These are phyloP conservation scores for Hemaris fuciformis DNA, from an alignment of 2,888 invertebrate genomes.

Conservation along the genomic window DNA sequence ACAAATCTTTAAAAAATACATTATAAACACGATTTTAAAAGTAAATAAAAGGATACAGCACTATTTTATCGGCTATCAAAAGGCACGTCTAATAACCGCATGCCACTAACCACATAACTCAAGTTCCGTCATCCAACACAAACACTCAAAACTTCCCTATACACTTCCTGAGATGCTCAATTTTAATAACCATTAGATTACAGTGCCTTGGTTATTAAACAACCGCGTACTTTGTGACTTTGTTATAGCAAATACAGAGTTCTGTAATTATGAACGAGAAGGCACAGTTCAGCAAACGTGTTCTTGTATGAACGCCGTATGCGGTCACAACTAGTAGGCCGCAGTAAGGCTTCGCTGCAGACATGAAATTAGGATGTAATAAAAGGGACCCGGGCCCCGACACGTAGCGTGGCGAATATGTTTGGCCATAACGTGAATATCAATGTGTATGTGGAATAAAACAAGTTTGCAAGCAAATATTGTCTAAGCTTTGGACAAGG, in stretches of 20 bases:
- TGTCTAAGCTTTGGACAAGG: no score
- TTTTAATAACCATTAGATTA: slow-evolving; percentile 3
- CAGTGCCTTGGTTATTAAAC: slow-evolving; percentile 8
- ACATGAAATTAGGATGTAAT: slow-evolving; percentile 8
- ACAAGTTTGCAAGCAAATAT: no score
- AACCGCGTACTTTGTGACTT: slow-evolving; percentile 28
- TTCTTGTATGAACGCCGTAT: slow-evolving; percentile 44
- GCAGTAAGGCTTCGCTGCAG: not conserved
- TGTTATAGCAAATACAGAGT: slow-evolving; percentile 45
- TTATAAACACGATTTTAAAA: no score
- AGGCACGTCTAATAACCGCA: no score
- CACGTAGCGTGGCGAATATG: not conserved
- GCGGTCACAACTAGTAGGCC: slow-evolving; percentile 44
- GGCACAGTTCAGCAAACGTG: slow-evolving; percentile 51
- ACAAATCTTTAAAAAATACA: no score
- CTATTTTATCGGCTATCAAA: no score
- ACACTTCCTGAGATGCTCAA: not conserved
- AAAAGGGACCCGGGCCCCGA: not conserved
- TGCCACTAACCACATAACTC: not conserved
- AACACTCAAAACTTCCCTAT: not conserved
- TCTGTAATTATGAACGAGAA: slow-evolving; percentile 55
- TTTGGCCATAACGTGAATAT: not conserved
- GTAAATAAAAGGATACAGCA: no score
- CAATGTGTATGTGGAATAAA: no score
- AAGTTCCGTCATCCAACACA: not conserved